Base-by-base conservation (phyloP, 2,113 vertebrate species). In the Triplophysa siluroides region DNA sequence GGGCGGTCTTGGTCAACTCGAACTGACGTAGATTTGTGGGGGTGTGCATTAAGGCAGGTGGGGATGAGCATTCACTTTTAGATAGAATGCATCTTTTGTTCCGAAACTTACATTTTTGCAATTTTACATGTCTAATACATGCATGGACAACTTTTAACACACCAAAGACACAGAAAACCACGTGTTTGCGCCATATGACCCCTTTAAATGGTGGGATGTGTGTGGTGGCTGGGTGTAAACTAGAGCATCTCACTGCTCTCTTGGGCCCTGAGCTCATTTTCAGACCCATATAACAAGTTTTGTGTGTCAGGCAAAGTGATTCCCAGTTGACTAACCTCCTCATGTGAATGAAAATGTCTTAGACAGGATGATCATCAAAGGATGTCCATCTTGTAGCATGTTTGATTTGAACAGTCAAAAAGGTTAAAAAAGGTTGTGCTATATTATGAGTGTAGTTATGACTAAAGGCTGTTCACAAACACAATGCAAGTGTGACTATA, bases 261-360 rank as follows among this genome's bases (percentile, higher is more conserved):
- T 45, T 1, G 90, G 86, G 91, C 71, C 63, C 79, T 91, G 91
- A 85, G 82, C 92, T 89, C 85, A 86, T 92, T 93, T 76, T 50
- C 19, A 90, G 90, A 78, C 90, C 90, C 88, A 90, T 72, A 92
- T 92, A 89, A 80, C 78, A 83, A 81, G 83, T 83, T 78, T 77
- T 83, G 76, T 50, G 63, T 88, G 86, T 88, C 86, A 66, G 73
- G 79, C 84, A 81, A 78, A 73, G 77, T 62, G 60, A 71, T 75
- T 60, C 21, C n/a, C 73, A 47, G 29, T 67, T 56, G 16, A 62
- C n/a, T 52, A 33, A 16, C 60, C 43, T 16, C 71, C 43, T 11
- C 69, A 14, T 70, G 33, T 67, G 41, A 81, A 68, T 47, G 63
- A 66, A 70, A 69, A 60, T 62, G n/a, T 43, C 38, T 69, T 19